phyloP scores from a whole-genome alignment of 2,888 invertebrate species.

The Deilephila elpenor region DNA sequence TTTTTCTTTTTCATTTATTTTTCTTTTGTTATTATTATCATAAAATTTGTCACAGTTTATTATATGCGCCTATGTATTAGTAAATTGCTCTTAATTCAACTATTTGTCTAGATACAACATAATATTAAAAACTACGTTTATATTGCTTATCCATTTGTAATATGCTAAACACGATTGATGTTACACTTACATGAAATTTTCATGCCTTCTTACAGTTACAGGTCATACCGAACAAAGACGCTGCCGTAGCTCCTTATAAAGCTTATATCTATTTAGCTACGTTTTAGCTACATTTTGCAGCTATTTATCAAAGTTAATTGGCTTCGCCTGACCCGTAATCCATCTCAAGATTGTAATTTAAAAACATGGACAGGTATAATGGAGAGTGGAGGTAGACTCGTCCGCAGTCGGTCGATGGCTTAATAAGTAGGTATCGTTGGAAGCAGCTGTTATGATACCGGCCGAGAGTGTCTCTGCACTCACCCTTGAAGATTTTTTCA shows the following conservation, averaged over 20 bases:
- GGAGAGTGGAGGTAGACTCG: constrained; percentile 54
- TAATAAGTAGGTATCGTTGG: constrained; percentile 82
- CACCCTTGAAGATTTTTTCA: constrained; percentile 63
- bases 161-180: too few species aligned
- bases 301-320: constrained; percentile 55
- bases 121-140: too few species aligned
- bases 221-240: neutral
- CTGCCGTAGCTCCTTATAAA: neutral
- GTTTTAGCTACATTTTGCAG: constrained; percentile 31
- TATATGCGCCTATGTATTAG: too few species aligned
- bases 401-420: constrained; percentile 72
- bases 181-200: too few species aligned
- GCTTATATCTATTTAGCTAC: constrained; percentile 11
- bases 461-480: constrained; percentile 79
- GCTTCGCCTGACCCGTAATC: constrained; percentile 57
- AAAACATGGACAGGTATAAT: constrained; percentile 77
- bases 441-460: constrained; percentile 83
- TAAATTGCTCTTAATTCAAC: too few species aligned
- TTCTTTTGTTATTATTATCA: too few species aligned
- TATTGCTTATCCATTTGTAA: too few species aligned
- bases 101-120: too few species aligned
- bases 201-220: too few species aligned
- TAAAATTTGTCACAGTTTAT: too few species aligned
- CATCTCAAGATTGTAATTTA: constrained; percentile 76
- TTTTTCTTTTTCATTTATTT: too few species aligned